Evolutionary conservation across 2,113 vertebrate species (phyloP), one percentile per base, ranked within the genome.

Genomic region (Numenius arquata): DNA sequence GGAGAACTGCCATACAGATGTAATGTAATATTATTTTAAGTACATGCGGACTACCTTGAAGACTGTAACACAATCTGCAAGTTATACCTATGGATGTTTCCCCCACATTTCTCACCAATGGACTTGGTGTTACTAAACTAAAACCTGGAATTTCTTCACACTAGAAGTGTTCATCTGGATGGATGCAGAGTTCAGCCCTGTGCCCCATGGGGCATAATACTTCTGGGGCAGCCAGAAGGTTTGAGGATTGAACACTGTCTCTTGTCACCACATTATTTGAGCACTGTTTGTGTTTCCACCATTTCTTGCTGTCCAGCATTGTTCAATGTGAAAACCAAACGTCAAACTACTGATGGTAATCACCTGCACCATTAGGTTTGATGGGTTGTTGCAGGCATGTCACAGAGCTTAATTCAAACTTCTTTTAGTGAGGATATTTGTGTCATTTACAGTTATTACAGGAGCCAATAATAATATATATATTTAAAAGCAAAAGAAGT

Each of bases 131-230:
- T 78, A 56, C 5, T 81, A 62, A 95, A 82, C 1, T 30, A 30
- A 89, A 78, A 30, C 20, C 15, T 40, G 34, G 20, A 76, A 77
- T 90, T 73, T 76, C 40, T 80, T 45, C n/a, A 4, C 25, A 15
- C 29, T 36, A 29, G 23, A 65, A 40, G 6, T 15, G 32, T 40
- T 45, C 1, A 0, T 84, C 10, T 58, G 15, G 5, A 43, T 40
- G 29, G 11, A 52, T 4, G 3, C 6, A 15, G 17, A 21, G 11
- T 19, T 16, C 6, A 3, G 21, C 5, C 16, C 16, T 4, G 5
- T 38, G 6, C 4, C 17, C 6, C 0, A 1, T 2, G 1, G 32
- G 0, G 3, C 77, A 23, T 34, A 74, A 82, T 8, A 3, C 5
- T 58, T 34, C 55, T 43, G 13, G 16, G 19, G 56, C 29, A 40